Evolutionary conservation across 1,140 invertebrate species (phyloP).

Genomic region (Trinorchestia longiramus): DNA sequence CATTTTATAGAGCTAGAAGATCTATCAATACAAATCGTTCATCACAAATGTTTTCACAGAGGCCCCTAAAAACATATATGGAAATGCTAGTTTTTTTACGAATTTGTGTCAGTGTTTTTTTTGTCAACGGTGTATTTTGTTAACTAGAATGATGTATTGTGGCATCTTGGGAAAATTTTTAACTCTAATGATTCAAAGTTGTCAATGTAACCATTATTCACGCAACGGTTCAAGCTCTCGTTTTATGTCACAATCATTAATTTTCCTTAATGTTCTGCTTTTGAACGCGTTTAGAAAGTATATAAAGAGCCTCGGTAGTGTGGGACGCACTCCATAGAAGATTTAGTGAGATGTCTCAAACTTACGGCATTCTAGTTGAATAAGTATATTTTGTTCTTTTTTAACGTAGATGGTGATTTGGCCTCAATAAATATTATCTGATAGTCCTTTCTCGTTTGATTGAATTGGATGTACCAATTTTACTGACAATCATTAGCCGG

Average conservation of each 20-base stretch:
- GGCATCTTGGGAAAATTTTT: background rate
- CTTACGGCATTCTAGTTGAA: background rate
- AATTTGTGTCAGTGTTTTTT: background rate
- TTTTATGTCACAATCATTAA: background rate
- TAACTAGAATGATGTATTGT: background rate
- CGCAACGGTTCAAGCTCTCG: background rate
- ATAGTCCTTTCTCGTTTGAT: background rate
- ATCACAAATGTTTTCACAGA: too few species aligned
- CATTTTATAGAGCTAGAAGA: too few species aligned
- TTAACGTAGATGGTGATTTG: background rate
- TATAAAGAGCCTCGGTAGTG: background rate
- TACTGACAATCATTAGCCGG: too few species aligned
- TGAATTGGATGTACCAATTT: too few species aligned
- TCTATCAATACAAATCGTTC: too few species aligned
- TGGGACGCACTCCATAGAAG: background rate
- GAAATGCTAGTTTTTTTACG: background rate
- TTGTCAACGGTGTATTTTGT: background rate
- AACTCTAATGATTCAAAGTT: background rate
- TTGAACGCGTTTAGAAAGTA: slow-evolving; percentile 24
- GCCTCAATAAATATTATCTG: background rate
- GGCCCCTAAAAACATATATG: background rate
- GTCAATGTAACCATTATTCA: background rate
- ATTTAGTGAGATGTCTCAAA: background rate
- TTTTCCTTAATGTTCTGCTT: slow-evolving; percentile 13
- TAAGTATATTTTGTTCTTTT: background rate